A percentile compares a stretch with the other conserved stretches of the same genome.
Conservation (phyloP, 2,797 vertebrate genomes). For the Leucoraja ocellata region DNA sequence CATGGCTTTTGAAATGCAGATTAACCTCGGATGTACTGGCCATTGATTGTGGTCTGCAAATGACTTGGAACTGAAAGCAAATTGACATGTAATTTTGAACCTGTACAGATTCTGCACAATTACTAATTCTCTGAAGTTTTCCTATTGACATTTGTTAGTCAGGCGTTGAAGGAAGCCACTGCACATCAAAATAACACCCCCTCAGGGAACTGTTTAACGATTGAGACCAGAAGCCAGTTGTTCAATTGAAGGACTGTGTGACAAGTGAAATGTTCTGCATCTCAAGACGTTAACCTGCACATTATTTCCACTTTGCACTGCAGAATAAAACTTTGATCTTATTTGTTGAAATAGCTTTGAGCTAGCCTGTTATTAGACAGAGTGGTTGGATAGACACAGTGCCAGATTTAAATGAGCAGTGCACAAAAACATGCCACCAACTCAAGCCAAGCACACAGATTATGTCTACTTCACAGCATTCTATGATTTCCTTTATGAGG, state of each 20-base stretch:
- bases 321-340: neutral
- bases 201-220: slow-evolving; percentile 1
- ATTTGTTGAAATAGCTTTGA: neutral
- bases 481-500: neutral
- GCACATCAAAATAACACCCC: neutral
- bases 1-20: neutral
- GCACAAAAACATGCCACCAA: neutral
- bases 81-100: neutral
- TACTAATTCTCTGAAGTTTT: slow-evolving; percentile 15
- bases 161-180: neutral
- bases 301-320: neutral
- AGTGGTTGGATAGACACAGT: neutral
- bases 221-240: neutral
- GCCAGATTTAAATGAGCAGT: no score
- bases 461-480: no score
- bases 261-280: neutral
- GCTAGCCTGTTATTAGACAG: neutral
- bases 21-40: neutral
- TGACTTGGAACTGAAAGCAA: slow-evolving; percentile 13
- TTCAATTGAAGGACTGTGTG: neutral
- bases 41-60: neutral
- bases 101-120: neutral
- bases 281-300: neutral
- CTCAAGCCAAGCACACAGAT: neutral
- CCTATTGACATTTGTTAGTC: neutral